phyloP scores from a whole-genome alignment of 2,888 invertebrate genomes.

The Zelleria hepariella region DNA sequence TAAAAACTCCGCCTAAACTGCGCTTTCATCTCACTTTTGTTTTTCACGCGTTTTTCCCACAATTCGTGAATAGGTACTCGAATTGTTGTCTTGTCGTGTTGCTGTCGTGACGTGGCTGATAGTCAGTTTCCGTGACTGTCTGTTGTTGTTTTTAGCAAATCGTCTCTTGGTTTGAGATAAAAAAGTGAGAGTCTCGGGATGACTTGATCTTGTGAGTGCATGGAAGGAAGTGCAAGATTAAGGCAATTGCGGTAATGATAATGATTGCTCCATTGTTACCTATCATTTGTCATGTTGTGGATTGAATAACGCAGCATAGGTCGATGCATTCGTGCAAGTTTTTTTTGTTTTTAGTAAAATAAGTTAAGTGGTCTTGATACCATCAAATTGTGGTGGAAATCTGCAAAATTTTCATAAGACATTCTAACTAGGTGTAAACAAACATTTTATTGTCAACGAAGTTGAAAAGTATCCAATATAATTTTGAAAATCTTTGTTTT shows the following conservation, averaged over 20 bases:
- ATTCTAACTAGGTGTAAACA: no score
- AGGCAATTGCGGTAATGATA: background rate
- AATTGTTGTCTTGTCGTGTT: background rate
- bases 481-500: no score
- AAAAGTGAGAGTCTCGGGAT: slow-evolving; percentile 3
- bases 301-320: no score
- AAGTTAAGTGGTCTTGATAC: no score
- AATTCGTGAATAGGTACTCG: background rate
- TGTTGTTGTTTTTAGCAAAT: background rate
- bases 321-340: no score
- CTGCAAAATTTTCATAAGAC: no score
- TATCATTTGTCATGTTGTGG: no score
- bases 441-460: no score
- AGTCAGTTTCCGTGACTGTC: slow-evolving; percentile 1
- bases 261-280: no score
- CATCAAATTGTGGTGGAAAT: no score
- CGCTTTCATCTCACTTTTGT: slow-evolving; percentile 5
- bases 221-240: background rate
- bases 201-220: background rate
- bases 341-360: no score
- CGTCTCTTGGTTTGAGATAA: background rate
- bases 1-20: background rate
- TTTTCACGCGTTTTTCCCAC: slow-evolving; percentile 2
- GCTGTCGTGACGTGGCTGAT: background rate
- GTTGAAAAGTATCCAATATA: no score